Evolutionary conservation across 2,797 vertebrate genomes (phyloP), one percentile per base, ranked within the genome.

Genomic region (Geotrypetes seraphini): DNA sequence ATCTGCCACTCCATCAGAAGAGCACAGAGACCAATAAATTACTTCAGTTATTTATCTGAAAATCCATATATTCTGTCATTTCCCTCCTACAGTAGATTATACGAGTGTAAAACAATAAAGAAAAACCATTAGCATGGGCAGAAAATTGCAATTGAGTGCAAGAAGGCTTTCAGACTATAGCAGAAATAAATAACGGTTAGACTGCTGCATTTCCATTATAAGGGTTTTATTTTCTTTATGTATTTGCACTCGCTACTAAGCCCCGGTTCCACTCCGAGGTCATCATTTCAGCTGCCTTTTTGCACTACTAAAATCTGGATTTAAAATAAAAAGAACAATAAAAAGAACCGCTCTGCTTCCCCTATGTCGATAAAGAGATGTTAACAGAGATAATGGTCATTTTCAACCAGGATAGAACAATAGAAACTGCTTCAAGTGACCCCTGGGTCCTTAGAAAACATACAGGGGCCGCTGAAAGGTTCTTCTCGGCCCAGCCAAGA

Each of bases 1-100:
- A 71, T 65, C 55, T 66, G 50, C 48, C 43, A 18, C 42, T 40
- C 62, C 73, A 57, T 69, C 56, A 50, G 41, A 69, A 67, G 51
- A 73, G 57, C 65, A 72, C 69, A 70, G 75, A 74, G 68, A 56
- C 61, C 72, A 72, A 76, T 80, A 79, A 74, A 77, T 80, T 64
- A 76, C 47, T 59, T 55, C 57, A 4, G 55, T 70, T 66, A 70
- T 66, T 75, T 65, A 53, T 55, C 64, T 66, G 56, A 55, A 62
- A 70, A 74, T 47, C 63, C 74, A 66, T 57, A 49, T 47, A 50
- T 59, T 52, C 59, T 59, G 60, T 50, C 63, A 38, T 34, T 36
- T 25, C 41, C 51, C 59, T 53, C 43, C 43, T 18, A 47, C 47
- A 31, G 48, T 47, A 54, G 44, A 36, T 30, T 33, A 55, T 51